Evolutionary conservation across 2,888 invertebrate genomes (phyloP).

Genomic region (Pristionchus japonicus): DNA sequence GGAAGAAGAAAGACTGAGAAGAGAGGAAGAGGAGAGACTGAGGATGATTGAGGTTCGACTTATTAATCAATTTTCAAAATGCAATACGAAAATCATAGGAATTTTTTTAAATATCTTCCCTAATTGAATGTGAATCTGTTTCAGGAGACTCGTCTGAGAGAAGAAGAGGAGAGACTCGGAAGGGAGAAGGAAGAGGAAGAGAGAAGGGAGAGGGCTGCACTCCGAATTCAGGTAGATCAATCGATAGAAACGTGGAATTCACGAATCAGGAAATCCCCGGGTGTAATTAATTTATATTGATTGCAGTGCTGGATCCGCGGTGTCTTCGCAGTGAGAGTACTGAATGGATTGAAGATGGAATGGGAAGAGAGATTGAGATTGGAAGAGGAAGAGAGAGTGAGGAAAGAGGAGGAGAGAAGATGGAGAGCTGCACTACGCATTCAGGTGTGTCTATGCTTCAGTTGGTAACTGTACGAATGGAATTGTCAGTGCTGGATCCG

Average conservation of each 20-base stretch:
- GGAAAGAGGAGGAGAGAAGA: too few relatives aligned
- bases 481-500: neutral
- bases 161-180: neutral
- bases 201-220: neutral
- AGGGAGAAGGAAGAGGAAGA: neutral
- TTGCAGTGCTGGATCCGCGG: neutral
- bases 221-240: neutral
- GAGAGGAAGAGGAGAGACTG: neutral
- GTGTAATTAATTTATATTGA: neutral
- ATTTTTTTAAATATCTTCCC: too few relatives aligned
- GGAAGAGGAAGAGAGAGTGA: neutral
- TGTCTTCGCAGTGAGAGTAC: neutral
- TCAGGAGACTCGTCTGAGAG: neutral
- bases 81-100: too few relatives aligned
- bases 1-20: neutral
- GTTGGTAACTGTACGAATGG: too few relatives aligned
- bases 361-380: too few relatives aligned
- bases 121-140: too few relatives aligned
- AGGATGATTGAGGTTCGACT: neutral
- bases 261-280: too few relatives aligned
- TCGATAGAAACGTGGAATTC: too few relatives aligned
- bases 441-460: too few relatives aligned
- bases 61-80: neutral
- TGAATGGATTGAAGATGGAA: neutral
- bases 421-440: neutral